Evolutionary conservation across 2,113 vertebrate species (phyloP).

Genomic region (Archocentrus centrarchus): DNA sequence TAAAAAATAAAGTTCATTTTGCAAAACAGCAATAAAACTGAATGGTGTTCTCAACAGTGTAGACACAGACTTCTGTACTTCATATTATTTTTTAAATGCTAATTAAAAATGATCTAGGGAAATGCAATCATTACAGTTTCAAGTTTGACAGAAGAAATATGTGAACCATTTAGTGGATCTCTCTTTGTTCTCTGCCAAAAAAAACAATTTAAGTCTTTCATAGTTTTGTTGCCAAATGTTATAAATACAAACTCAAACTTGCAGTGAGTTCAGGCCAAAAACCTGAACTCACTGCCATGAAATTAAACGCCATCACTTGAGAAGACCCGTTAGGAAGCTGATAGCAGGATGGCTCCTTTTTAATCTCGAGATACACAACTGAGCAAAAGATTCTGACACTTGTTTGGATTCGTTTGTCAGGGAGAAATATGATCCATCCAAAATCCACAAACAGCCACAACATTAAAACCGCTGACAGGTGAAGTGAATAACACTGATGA

Average conservation of each 20-base stretch:
- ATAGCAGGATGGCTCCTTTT: background rate
- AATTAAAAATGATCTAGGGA: background rate
- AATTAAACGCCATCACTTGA: slow-evolving; percentile 1
- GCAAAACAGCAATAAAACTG: background rate
- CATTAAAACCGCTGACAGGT: background rate
- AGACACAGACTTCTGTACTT: background rate
- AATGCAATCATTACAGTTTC: background rate
- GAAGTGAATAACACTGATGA: background rate
- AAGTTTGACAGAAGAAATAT: background rate
- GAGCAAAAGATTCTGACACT: background rate
- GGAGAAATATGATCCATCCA: background rate
- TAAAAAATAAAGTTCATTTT: too few species aligned
- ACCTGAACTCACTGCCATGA: background rate
- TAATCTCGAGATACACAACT: background rate
- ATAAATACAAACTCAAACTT: slow-evolving; percentile 19
- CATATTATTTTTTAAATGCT: slow-evolving; percentile 1
- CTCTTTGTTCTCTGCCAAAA: slow-evolving; percentile 26
- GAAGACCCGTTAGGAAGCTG: background rate
- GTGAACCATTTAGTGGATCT: background rate
- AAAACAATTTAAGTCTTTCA: background rate
- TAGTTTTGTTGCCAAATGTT: slow-evolving; percentile 19
- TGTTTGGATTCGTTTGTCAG: background rate
- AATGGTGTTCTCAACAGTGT: background rate
- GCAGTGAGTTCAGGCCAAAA: slow-evolving; percentile 23
- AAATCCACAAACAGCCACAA: background rate